Evolutionary conservation across 2,797 vertebrate genomes (phyloP).

Genomic region (Myotis vivesi): DNA sequence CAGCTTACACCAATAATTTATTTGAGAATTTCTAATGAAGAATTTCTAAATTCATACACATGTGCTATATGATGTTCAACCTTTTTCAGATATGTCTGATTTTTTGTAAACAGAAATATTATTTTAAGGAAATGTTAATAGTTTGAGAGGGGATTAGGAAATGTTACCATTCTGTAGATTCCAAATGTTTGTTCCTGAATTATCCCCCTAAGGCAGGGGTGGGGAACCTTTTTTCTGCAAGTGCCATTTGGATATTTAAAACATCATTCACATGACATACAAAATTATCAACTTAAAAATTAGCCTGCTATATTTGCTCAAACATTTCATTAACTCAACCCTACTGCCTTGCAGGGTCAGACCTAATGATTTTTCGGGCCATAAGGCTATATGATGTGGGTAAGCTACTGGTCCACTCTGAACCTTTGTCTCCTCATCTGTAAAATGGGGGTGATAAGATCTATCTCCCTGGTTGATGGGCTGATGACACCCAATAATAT

Average conservation of each 20-base stretch:
- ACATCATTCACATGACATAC: no score
- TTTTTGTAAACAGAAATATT: neutral
- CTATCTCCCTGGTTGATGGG: neutral
- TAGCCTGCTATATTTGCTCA: no score
- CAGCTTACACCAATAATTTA: neutral
- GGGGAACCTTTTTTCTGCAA: no score
- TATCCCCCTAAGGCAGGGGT: neutral
- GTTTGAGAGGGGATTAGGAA: neutral
- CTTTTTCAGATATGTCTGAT: neutral
- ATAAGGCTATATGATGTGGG: neutral
- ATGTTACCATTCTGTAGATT: neutral
- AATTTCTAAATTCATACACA: neutral
- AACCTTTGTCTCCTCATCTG: neutral
- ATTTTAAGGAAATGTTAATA: neutral
- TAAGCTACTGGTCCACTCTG: neutral
- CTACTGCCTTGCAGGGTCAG: no score
- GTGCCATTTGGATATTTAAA: no score
- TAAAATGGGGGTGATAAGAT: neutral
- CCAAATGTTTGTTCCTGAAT: neutral
- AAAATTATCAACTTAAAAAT: no score
- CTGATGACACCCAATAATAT: fast-evolving
- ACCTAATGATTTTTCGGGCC: no score
- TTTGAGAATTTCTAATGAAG: neutral
- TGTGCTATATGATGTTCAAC: neutral
- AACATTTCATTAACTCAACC: no score